A percentile compares a stretch with the other conserved stretches of the same genome.
phyloP scores from a whole-genome alignment of 2,888 invertebrate species.

The Pandemis corylana region DNA sequence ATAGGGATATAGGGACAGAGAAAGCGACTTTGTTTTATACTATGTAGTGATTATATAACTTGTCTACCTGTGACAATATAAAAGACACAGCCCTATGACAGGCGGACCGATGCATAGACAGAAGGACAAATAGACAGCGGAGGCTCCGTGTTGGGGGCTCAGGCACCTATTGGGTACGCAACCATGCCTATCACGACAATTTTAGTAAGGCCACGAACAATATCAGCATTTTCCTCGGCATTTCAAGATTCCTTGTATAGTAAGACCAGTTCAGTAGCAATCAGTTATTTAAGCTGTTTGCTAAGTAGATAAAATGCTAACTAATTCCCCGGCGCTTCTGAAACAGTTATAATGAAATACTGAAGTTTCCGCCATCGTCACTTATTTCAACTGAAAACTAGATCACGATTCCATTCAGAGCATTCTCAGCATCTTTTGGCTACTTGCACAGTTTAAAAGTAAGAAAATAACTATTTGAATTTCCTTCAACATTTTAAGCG shows the following conservation, averaged over 20 bases:
- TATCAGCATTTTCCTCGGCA: not conserved
- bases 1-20: too few relatives aligned
- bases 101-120: too few relatives aligned
- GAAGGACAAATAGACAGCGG: too few relatives aligned
- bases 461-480: not conserved
- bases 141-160: too few relatives aligned
- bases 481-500: not conserved
- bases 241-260: not conserved
- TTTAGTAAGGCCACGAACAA: not conserved
- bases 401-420: constrained; percentile 23
- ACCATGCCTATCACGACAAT: not conserved
- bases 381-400: constrained; percentile 36
- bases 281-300: constrained; percentile 27
- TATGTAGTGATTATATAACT: too few relatives aligned
- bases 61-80: too few relatives aligned
- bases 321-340: constrained; percentile 24
- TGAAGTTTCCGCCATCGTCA: constrained; percentile 35
- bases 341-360: constrained; percentile 38
- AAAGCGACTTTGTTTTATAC: too few relatives aligned
- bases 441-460: not conserved
- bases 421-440: constrained; percentile 10
- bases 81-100: too few relatives aligned
- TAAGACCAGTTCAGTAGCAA: constrained; percentile 14
- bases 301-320: constrained; percentile 34
- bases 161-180: too few relatives aligned